These are phyloP conservation scores for Andrena praecox DNA, from an alignment of 2,888 invertebrate genomes.

Conservation along the genomic window DNA sequence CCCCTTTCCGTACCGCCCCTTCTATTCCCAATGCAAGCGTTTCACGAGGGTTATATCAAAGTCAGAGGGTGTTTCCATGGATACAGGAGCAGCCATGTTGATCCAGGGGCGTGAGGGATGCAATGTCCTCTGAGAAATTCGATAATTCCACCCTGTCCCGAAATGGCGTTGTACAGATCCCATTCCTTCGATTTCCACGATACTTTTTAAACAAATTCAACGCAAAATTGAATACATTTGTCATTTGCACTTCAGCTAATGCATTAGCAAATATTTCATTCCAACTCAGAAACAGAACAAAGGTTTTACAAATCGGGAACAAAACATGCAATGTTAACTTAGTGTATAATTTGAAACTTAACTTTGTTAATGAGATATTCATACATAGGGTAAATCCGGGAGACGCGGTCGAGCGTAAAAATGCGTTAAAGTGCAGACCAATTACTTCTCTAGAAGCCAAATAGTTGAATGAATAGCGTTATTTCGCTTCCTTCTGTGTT, in stretches of 20 bases:
- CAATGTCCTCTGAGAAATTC: slow-evolving; percentile 57
- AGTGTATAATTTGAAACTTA: no score
- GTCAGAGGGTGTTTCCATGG: slow-evolving; percentile 74
- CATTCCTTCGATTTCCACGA: no score
- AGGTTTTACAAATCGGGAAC: no score
- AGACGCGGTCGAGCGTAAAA: no score
- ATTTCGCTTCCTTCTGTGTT: no score
- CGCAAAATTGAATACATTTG: neutral
- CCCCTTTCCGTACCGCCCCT: slow-evolving; percentile 55
- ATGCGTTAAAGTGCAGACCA: no score
- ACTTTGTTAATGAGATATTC: no score
- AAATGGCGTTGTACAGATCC: slow-evolving; percentile 54
- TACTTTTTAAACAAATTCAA: neutral
- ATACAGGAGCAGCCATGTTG: slow-evolving; percentile 76
- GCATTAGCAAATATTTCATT: neutral
- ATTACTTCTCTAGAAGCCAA: no score
- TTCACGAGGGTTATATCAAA: slow-evolving; percentile 36
- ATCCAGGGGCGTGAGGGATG: slow-evolving; percentile 73
- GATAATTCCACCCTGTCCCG: slow-evolving; percentile 57
- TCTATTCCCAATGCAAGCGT: slow-evolving; percentile 38
- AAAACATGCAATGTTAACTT: no score
- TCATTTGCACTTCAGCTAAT: no score
- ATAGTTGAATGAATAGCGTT: no score
- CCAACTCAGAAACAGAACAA: neutral
- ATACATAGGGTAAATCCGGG: no score